phyloP scores from a whole-genome alignment of 2,113 vertebrate species.

The Turdus rufiventris region DNA sequence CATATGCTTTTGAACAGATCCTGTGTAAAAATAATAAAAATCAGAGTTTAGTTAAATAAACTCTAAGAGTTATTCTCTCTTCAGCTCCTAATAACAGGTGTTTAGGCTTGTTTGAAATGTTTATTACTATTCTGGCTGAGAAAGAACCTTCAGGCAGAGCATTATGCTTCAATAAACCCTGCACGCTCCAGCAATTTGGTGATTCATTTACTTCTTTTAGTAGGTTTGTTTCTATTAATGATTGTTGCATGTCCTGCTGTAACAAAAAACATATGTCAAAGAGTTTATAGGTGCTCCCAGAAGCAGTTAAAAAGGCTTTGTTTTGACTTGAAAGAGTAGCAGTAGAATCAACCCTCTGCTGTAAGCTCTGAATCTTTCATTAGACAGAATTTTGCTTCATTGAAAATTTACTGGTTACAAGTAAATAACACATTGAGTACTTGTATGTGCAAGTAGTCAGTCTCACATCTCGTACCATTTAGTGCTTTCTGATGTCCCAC shows the following conservation, averaged over 20 bases:
- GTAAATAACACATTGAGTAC: not conserved
- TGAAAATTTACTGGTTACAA: not conserved
- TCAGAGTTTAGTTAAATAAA: constrained; percentile 1
- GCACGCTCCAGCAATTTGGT: constrained; percentile 20
- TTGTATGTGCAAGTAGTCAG: not conserved
- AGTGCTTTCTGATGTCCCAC: not conserved
- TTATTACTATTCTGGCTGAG: not conserved
- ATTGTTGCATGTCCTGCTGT: not conserved
- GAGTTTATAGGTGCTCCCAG: not conserved
- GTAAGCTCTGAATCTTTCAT: not conserved
- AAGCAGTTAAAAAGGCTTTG: not conserved
- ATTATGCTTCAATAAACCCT: constrained; percentile 18
- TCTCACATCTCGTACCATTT: not conserved
- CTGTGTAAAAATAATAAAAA: not conserved
- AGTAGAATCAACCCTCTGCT: not conserved
- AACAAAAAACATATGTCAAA: not conserved
- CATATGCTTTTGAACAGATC: not conserved
- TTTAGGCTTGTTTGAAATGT: constrained; percentile 9
- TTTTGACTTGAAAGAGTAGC: not conserved
- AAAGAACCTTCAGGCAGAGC: not conserved
- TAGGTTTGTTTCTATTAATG: not conserved
- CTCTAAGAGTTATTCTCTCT: not conserved
- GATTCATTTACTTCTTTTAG: constrained; percentile 33
- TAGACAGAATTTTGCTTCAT: not conserved
- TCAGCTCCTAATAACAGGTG: not conserved